phyloP scores from a whole-genome alignment of 2,888 invertebrate species.

The Cotesia congregata region DNA sequence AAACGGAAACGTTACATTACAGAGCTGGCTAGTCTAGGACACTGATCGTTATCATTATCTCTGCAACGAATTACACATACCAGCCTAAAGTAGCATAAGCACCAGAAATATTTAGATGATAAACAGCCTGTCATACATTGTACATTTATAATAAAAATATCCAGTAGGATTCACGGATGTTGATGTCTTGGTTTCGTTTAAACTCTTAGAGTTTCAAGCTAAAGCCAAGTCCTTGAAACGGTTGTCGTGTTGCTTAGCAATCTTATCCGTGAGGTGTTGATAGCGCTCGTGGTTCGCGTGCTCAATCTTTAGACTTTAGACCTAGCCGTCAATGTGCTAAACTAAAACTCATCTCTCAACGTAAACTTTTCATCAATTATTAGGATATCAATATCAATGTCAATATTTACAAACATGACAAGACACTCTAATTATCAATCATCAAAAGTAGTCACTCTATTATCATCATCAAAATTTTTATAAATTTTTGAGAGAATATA shows the following conservation, averaged over 20 bases:
- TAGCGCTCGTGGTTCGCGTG: constrained; percentile 50
- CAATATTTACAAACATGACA: neutral
- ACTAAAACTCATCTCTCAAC: constrained; percentile 22
- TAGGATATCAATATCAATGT: constrained; percentile 8
- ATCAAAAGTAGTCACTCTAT: neutral
- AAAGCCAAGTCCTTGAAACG: constrained; percentile 53
- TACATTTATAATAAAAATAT: neutral
- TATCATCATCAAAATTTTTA: neutral
- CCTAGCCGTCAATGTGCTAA: constrained; percentile 33
- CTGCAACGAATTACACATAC: neutral
- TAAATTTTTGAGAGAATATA: neutral
- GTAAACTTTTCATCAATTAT: constrained; percentile 4
- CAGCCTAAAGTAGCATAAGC: neutral
- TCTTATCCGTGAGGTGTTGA: constrained; percentile 61
- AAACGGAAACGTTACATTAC: neutral
- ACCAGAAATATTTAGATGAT: neutral
- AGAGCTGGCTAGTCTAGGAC: neutral
- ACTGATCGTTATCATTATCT: neutral
- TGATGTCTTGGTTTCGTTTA: neutral
- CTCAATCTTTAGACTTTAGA: constrained; percentile 64
- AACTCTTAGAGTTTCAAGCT: neutral
- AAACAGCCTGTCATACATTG: neutral
- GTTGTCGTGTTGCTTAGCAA: constrained; percentile 51
- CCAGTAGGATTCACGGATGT: neutral
- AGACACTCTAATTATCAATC: neutral